Percentiles rank a stretch among this genome's conserved stretches.
Conservation (phyloP, 2,797 vertebrate species). For the Intellagama lesueurii region DNA sequence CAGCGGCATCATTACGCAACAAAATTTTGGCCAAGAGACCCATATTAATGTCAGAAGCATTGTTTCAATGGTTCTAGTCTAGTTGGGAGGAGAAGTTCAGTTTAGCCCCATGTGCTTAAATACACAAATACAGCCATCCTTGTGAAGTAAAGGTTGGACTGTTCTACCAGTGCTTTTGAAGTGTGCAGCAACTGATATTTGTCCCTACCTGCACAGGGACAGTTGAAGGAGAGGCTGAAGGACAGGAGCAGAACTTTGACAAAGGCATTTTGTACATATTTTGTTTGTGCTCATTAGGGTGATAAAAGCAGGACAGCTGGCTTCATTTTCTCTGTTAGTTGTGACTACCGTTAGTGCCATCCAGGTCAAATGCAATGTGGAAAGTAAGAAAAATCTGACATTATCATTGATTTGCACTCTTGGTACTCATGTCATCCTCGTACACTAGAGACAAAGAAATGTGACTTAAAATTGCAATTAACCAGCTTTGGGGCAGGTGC, state of each 20-base stretch:
- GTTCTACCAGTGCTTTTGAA: neutral
- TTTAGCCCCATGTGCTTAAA: neutral
- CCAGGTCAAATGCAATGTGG: constrained; percentile 64
- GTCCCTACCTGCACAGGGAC: neutral
- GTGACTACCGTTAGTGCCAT: constrained; percentile 36
- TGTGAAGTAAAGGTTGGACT: neutral
- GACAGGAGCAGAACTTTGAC: neutral
- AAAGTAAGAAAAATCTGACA: constrained; percentile 71
- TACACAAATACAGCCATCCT: neutral
- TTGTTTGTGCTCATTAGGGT: constrained; percentile 56
- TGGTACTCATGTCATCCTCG: constrained; percentile 61
- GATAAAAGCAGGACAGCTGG: constrained; percentile 19
- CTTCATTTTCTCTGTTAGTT: constrained; percentile 39
- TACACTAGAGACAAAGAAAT: constrained; percentile 65
- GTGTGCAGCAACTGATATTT: neutral
- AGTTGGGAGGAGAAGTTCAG: too few relatives aligned
- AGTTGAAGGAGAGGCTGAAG: neutral
- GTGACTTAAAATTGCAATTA: constrained; percentile 75
- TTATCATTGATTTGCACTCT: constrained; percentile 72
- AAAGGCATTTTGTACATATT: constrained; percentile 24
- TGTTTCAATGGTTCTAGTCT: too few relatives aligned
- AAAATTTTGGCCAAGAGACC: too few relatives aligned
- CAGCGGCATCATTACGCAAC: too few relatives aligned
- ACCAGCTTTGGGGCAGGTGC: constrained; percentile 50
- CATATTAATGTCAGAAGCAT: too few relatives aligned